phyloP scores from a whole-genome alignment of 2,113 vertebrate genomes.

The Odontesthes bonariensis region DNA sequence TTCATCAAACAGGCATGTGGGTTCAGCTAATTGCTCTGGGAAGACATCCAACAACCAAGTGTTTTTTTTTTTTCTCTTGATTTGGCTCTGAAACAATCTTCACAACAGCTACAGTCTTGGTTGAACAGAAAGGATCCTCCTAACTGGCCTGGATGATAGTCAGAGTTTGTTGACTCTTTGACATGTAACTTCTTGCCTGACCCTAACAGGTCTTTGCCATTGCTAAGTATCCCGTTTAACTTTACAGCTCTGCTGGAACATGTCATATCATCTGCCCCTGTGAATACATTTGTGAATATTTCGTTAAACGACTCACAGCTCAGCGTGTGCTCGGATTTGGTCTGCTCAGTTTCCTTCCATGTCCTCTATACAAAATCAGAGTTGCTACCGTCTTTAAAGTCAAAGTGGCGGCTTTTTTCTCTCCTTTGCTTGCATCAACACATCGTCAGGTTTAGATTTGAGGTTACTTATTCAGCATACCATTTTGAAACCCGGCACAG shows the following conservation, averaged over 20 bases:
- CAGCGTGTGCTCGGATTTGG: slow-evolving; percentile 3
- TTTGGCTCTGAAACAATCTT: slow-evolving; percentile 55
- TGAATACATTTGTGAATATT: slow-evolving; percentile 24
- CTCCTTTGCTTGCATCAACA: slow-evolving; percentile 19
- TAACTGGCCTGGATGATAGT: slow-evolving; percentile 33
- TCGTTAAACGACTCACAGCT: slow-evolving; percentile 10
- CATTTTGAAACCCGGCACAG: slow-evolving; percentile 31
- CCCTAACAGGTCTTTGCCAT: slow-evolving; percentile 2
- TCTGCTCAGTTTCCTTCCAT: slow-evolving; percentile 21
- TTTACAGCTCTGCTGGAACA: slow-evolving; percentile 15
- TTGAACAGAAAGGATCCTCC: slow-evolving; percentile 35
- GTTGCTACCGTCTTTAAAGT: slow-evolving; percentile 28
- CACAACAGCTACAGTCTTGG: slow-evolving; percentile 49
- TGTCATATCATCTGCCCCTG: neutral
- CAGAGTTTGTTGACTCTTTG: slow-evolving; percentile 32
- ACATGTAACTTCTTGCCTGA: slow-evolving; percentile 20
- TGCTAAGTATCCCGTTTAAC: slow-evolving; percentile 8
- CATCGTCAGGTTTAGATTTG: slow-evolving; percentile 28
- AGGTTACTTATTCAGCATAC: slow-evolving; percentile 59
- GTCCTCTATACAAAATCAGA: slow-evolving; percentile 26
- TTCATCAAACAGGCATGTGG: slow-evolving; percentile 80
- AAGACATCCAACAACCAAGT: slow-evolving; percentile 70
- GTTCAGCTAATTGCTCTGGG: slow-evolving; percentile 79
- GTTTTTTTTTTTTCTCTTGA: slow-evolving; percentile 21
- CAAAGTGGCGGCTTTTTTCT: slow-evolving; percentile 27